Conservation (phyloP, 2,888 invertebrate genomes). For the Cryptus viduatorius region DNA sequence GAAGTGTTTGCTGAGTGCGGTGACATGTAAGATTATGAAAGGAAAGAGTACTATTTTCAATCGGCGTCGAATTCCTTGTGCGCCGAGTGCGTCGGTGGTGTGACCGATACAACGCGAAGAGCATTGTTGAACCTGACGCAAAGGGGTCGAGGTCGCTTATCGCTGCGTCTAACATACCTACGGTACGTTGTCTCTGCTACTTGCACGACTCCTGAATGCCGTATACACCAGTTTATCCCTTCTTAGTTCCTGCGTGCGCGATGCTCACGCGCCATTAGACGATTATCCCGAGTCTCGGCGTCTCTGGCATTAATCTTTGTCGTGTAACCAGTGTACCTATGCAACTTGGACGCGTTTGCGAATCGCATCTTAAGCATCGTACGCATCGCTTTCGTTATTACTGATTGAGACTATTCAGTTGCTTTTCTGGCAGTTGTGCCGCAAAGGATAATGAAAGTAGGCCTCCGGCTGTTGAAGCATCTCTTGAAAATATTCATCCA, state of each 20-base stretch:
- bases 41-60: slow-evolving; percentile 41
- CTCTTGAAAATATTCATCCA: slow-evolving; percentile 37
- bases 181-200: slow-evolving; percentile 43
- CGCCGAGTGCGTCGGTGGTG: slow-evolving; percentile 13
- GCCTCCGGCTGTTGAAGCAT: slow-evolving; percentile 36
- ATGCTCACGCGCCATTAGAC: slow-evolving; percentile 36
- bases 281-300: slow-evolving; percentile 28
- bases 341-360: background rate
- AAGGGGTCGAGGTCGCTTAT: slow-evolving; percentile 70
- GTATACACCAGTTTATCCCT: slow-evolving; percentile 44
- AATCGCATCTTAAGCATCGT: background rate
- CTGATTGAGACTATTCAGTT: background rate
- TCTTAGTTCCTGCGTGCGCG: slow-evolving; percentile 26
- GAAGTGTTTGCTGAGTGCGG: no score
- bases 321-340: background rate
- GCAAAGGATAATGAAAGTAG: slow-evolving; percentile 47
- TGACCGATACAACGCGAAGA: slow-evolving; percentile 20
- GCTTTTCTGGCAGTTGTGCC: background rate
- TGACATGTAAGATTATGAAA: background rate
- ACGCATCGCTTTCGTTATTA: slow-evolving; percentile 18
- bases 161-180: slow-evolving; percentile 27
- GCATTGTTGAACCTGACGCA: slow-evolving; percentile 72
- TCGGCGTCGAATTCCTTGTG: slow-evolving; percentile 37
- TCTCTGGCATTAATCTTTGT: background rate
- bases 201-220: slow-evolving; percentile 38